Percentiles rank a stretch among this genome's conserved stretches.
Conservation (phyloP, 2,797 vertebrate species). For the Clarias laeviceps region DNA sequence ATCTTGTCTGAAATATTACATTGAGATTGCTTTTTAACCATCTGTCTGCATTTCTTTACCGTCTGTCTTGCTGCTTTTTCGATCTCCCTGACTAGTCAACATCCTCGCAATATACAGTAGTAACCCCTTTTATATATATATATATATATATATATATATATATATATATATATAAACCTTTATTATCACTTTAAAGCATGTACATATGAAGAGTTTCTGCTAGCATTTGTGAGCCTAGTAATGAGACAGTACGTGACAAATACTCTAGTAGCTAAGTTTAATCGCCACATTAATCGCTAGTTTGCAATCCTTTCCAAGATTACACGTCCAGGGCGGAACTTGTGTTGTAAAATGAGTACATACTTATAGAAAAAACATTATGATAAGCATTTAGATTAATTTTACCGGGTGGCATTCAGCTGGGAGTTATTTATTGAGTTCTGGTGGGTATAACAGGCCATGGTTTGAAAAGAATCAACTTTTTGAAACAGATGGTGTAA, state of each 20-base stretch:
- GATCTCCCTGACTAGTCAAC: not conserved
- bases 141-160: not conserved
- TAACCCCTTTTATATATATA: too few relatives aligned
- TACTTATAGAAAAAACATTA: not conserved
- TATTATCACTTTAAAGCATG: not conserved
- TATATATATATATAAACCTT: not conserved
- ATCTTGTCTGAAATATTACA: constrained; percentile 14
- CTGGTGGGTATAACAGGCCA: not conserved
- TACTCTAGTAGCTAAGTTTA: not conserved
- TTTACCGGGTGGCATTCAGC: not conserved
- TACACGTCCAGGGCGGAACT: not conserved
- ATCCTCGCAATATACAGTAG: not conserved
- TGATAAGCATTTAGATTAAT: not conserved
- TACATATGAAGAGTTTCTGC: not conserved
- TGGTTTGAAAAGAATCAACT: not conserved
- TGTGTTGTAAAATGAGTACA: not conserved
- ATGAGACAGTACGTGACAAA: not conserved
- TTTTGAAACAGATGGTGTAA: not conserved
- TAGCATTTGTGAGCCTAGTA: not conserved
- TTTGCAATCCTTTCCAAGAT: not conserved
- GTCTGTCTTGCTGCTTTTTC: not conserved
- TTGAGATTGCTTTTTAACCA: not conserved
- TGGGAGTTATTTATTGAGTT: constrained; percentile 1
- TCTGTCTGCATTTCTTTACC: not conserved
- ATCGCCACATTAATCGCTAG: not conserved